These are phyloP conservation scores for Mimas tiliae DNA, from an alignment of 2,888 invertebrate species.

Conservation along the genomic window DNA sequence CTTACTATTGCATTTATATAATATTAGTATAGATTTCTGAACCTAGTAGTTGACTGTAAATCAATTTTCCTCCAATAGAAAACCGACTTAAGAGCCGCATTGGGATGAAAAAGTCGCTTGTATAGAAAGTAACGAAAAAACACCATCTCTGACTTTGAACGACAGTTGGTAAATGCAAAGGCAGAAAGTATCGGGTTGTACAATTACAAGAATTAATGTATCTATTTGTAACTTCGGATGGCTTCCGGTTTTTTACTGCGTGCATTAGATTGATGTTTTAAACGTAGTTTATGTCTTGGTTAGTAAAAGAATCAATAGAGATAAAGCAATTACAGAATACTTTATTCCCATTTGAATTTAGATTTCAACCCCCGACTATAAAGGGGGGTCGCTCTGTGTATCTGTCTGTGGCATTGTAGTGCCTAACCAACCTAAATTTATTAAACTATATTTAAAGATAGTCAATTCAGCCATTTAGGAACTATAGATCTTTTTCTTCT, in stretches of 20 bases:
- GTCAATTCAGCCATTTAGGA: no score
- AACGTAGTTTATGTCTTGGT: constrained; percentile 2
- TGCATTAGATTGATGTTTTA: constrained; percentile 28
- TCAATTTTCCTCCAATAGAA: neutral
- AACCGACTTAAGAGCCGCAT: neutral
- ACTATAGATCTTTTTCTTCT: no score
- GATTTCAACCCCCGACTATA: no score
- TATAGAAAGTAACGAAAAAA: neutral
- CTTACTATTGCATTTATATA: no score
- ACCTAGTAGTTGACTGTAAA: no score
- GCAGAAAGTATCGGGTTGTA: constrained; percentile 68
- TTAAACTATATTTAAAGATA: no score
- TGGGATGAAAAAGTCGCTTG: neutral
- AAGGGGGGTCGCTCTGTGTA: no score
- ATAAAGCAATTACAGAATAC: neutral
- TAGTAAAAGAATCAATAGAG: neutral
- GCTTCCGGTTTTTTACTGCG: constrained; percentile 72
- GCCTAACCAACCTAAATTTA: no score
- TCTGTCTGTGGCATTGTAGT: no score
- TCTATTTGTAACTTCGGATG: constrained; percentile 67
- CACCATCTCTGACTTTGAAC: constrained; percentile 19
- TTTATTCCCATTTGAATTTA: neutral
- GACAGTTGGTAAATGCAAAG: constrained; percentile 25
- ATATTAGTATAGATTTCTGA: no score
- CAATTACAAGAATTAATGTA: constrained; percentile 73